Evolutionary conservation across 2,797 vertebrate species (phyloP), one percentile per base, ranked within the genome.

Genomic region (Neopelma chrysocephalum): DNA sequence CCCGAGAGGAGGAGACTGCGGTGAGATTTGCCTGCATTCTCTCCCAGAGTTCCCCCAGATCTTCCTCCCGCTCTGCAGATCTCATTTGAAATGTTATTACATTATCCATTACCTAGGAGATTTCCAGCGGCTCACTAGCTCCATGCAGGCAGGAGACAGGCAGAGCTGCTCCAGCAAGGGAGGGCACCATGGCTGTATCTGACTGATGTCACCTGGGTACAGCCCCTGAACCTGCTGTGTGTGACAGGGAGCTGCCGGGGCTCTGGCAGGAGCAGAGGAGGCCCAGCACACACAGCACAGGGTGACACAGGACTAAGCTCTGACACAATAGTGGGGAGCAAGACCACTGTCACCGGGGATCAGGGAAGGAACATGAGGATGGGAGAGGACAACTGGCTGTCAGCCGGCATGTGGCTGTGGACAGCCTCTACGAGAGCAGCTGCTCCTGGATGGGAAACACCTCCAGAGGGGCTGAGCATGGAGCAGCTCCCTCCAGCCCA

Each of bases 71-170:
- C 93, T 95, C 90, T 96, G 96, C 94, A 92, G 94, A 94, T 89
- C 96, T 97, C 88, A 83, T 90, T 88, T 90, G 94, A 95, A 96
- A 94, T 92, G 93, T 93, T 95, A 88, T 91, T 90, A 53, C 93
- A 93, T 96, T 94, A 93, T 73, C 93, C 92, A 95, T 93, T 95
- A 90, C 93, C 94, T 91, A 94, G 96, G 94, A 96, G 96, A 93
- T 68, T 72, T 94, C 91, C 88, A 87, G 93, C 32, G 25, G 94
- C 94, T 95, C 96, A 75, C 94, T 87, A 92, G 92, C 95, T 96
- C 94, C 91, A 57, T 93, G 8, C 93, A 91, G 95, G 96, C 94
- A 82, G 45, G 40, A 95, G 58, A 57, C 66, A 57, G 93, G 94
- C 86, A 93, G 60, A 92, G 82, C 86, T 15, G 45, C 87, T 91